These are phyloP conservation scores for Lysiphlebus fabarum DNA, from an alignment of 1,140 invertebrate genomes.

Conservation along the genomic window DNA sequence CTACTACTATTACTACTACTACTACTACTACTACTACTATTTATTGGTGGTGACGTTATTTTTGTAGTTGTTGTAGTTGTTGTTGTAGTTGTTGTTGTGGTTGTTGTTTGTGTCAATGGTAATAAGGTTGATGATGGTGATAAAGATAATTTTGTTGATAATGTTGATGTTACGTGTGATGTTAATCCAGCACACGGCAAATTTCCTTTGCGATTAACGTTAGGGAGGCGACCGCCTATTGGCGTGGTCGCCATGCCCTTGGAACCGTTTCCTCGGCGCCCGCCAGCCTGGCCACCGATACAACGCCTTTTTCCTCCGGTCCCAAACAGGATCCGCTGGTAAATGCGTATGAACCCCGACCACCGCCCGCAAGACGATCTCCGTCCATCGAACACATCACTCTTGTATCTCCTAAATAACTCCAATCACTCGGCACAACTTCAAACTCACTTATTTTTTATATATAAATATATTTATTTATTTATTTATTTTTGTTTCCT, in stretches of 20 bases:
- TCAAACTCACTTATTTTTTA: constrained; percentile 9
- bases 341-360: constrained; percentile 42
- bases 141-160: constrained; percentile 14
- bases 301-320: constrained; percentile 44
- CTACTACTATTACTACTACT: too few relatives aligned
- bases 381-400: constrained; percentile 55
- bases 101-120: constrained; percentile 22
- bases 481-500: neutral
- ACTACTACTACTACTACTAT: too few relatives aligned
- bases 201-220: constrained; percentile 51
- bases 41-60: neutral
- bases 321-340: constrained; percentile 32
- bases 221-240: constrained; percentile 56
- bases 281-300: constrained; percentile 54
- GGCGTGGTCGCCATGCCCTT: constrained; percentile 56
- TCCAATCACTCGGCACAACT: constrained; percentile 19
- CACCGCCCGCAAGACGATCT: constrained; percentile 51
- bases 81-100: neutral
- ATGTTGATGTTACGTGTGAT: constrained; percentile 50
- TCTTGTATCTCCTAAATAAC: constrained; percentile 29
- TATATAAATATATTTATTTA: neutral
- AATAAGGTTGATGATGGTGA: constrained; percentile 24
- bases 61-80: neutral
- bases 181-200: constrained; percentile 49
- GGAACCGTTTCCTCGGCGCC: constrained; percentile 53